Percentiles rank a stretch among this genome's conserved stretches.
phyloP scores from a whole-genome alignment of 2,113 vertebrate species.

The Cettia cetti region DNA sequence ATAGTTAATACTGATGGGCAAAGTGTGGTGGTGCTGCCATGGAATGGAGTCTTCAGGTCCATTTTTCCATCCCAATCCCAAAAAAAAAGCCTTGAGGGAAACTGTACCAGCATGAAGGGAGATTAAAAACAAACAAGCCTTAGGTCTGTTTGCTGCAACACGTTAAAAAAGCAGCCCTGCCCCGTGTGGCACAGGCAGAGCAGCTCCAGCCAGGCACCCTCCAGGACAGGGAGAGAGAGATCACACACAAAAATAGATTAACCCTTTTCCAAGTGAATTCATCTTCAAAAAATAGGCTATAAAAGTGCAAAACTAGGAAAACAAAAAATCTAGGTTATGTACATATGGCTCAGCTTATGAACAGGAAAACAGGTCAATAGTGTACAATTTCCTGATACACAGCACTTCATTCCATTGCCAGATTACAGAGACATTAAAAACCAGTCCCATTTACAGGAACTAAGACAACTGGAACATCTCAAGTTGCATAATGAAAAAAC shows the following conservation, averaged over 20 bases:
- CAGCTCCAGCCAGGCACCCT: constrained; percentile 33
- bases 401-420: constrained; percentile 69
- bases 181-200: constrained; percentile 4
- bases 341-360: constrained; percentile 84
- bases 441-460: constrained; percentile 47
- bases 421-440: constrained; percentile 50
- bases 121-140: constrained; percentile 55
- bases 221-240: constrained; percentile 16
- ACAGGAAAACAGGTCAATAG: constrained; percentile 70
- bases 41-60: background rate
- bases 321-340: constrained; percentile 76
- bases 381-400: constrained; percentile 71
- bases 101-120: constrained; percentile 63
- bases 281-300: constrained; percentile 81
- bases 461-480: constrained; percentile 58
- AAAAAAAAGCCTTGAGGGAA: constrained; percentile 14
- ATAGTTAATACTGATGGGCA: constrained; percentile 81
- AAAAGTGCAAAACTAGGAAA: constrained; percentile 83
- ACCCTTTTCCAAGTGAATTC: constrained; percentile 76
- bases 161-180: constrained; percentile 49
- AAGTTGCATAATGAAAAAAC: constrained; percentile 57
- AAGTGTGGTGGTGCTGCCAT: constrained; percentile 30
- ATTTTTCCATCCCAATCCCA: constrained; percentile 9
- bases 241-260: constrained; percentile 67
- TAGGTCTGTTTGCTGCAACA: constrained; percentile 40